These are phyloP conservation scores for Vireo griseus DNA, from an alignment of 2,797 vertebrate species.

Conservation along the genomic window DNA sequence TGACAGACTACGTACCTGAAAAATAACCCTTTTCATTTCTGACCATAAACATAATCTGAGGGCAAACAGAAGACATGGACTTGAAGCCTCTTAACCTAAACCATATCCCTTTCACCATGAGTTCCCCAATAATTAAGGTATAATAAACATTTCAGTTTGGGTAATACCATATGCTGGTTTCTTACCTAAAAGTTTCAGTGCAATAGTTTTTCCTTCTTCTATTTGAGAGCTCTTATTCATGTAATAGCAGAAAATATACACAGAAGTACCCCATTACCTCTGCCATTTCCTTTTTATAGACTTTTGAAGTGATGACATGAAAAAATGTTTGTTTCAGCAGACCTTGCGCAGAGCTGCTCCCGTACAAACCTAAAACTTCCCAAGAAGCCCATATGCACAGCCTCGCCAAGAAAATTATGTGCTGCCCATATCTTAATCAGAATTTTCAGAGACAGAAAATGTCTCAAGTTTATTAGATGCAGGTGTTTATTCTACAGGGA, in stretches of 20 bases:
- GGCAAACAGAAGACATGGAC: neutral
- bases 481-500: neutral
- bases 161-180: neutral
- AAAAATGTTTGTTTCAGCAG: neutral
- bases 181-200: neutral
- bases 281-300: neutral
- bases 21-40: neutral
- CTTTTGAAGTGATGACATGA: rapidly evolving
- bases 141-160: neutral
- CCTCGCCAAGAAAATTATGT: neutral
- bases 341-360: neutral
- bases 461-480: neutral
- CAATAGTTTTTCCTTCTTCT: neutral
- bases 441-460: neutral
- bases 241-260: neutral
- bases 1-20: neutral
- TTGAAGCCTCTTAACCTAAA: neutral
- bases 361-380: neutral
- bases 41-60: neutral
- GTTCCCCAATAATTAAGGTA: neutral
- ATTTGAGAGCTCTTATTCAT: neutral
- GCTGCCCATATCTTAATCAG: neutral
- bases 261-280: neutral
- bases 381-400: neutral
- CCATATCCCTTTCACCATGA: neutral